Evolutionary conservation across 2,888 invertebrate species (phyloP), one percentile per base, ranked within the genome.

Genomic region (Tolmerus cingulatus): DNA sequence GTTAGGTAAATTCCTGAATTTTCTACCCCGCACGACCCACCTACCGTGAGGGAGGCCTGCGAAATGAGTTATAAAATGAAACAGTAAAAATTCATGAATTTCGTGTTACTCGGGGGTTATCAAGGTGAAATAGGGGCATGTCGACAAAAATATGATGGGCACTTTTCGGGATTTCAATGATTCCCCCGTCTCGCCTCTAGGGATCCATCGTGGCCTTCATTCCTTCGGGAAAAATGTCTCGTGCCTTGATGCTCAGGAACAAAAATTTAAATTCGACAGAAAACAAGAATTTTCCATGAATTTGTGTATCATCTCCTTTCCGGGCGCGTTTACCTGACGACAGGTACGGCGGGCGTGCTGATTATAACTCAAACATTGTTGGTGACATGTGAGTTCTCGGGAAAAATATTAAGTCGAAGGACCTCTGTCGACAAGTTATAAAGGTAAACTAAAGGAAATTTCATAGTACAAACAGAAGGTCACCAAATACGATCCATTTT

Each of bases 1-100:
- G 40, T 78, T 34, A 78, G 78, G 78, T 78, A 78, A 40, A 34
- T 78, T 78, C 43, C 14, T 12, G 37, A 19, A 40, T 43, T 40
- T 16, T 0, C 66, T 19, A 4, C n/a, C 66, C 19, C 14, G 23
- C 66, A 12, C 23, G 34, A 34, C 23, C 19, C 34, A 16, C 16
- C 34, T 16, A 9, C 9, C 23, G 37, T 37, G 4, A 16, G 43
- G 43, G 12, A 12, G 43, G 4, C 43, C 76, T 16, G 43, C 43
- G 23, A 78, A 78, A 78, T 78, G 37, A 37, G 78, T 40, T 78
- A 78, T 78, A 78, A 78, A 78, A 78, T 78, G 78, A 78, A 78
- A 78, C 78, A 78, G 78, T 78, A 78, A 78, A 78, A 78, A 78
- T 78, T 78, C 78, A 78, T 78, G 78, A 78, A 78, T 19, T 78